Base-by-base conservation (phyloP, 2,797 vertebrate species). In the Sebastolobus alascanus region DNA sequence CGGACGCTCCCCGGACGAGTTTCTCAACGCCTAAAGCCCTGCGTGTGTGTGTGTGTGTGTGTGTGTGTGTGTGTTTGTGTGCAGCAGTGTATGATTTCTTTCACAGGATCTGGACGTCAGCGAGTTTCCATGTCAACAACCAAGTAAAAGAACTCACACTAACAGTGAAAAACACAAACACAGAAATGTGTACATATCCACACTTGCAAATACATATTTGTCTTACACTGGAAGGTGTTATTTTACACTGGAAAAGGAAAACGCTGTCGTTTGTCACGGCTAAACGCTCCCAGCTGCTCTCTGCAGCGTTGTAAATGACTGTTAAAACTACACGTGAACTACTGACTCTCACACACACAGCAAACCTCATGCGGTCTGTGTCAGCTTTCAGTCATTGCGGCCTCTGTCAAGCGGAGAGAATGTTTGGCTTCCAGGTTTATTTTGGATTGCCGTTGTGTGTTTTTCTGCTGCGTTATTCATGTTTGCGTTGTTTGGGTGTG, bases 1-100 rank as follows among this genome's bases (percentile, higher is more conserved):
- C 1, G 96, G 96, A 83, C 95, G 96, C 64, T 96, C 94, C 1
- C 96, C 94, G 13, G 95, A 97, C 6, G 94, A 97, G 86, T 92
- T 97, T 60, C 94, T 97, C 40, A 94, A 96, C 40, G 95, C 96
- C 79, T 97, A 91, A 97, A 76, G 5, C 16, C 46, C 8, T 20
- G 4, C 13, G 40, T 40, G 37, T 6, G 40, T 40, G 46, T 50
- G 2, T 7, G 43, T 33, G 37, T 43, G 5, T 61, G 20, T 52
- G 22, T 68, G 72, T 68, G 40, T n/a, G 27, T 46, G 18, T 38
- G 43, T 55, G 27, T 58, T 54, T 65, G 27, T 14, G 29, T 31
- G n/a, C 1, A 7, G 4, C 43, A 14, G 25, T 31, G 40, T 77
- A 13, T 80, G 13, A 54, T 58, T 43, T 56, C 25, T 38, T 35